Conservation (phyloP, 2,113 vertebrate genomes). For the Daphoenositta chrysoptera region DNA sequence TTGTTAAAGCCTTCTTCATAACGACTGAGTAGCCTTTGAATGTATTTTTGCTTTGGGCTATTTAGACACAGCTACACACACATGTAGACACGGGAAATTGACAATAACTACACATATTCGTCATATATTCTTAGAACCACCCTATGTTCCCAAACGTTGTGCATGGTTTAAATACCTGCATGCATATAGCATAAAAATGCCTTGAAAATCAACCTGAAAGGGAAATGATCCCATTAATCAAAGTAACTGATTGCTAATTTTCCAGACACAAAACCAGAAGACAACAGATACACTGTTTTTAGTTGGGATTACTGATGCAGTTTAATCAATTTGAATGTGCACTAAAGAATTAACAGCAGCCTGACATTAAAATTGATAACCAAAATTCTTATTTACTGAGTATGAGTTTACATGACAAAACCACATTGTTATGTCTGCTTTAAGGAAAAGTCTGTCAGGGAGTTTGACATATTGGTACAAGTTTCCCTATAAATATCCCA, state of each 20-base stretch:
- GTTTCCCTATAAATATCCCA: neutral
- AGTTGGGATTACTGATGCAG: neutral
- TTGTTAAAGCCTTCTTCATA: neutral
- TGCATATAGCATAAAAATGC: neutral
- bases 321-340: neutral
- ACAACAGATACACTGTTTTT: neutral
- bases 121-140: neutral
- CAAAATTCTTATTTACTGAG: neutral
- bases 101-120: neutral
- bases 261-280: neutral
- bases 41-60: neutral
- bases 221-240: neutral
- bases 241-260: neutral
- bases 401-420: neutral
- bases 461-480: neutral
- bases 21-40: neutral
- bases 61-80: neutral
- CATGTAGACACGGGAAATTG: neutral
- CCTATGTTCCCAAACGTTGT: rapidly evolving
- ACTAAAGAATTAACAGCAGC: neutral
- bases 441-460: neutral
- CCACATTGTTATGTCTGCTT: neutral
- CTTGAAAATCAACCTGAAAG: neutral
- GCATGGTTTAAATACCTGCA: neutral
- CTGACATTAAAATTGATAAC: neutral